Evolutionary conservation across 2,797 vertebrate species (phyloP).

Genomic region (Acanthiza pusilla): DNA sequence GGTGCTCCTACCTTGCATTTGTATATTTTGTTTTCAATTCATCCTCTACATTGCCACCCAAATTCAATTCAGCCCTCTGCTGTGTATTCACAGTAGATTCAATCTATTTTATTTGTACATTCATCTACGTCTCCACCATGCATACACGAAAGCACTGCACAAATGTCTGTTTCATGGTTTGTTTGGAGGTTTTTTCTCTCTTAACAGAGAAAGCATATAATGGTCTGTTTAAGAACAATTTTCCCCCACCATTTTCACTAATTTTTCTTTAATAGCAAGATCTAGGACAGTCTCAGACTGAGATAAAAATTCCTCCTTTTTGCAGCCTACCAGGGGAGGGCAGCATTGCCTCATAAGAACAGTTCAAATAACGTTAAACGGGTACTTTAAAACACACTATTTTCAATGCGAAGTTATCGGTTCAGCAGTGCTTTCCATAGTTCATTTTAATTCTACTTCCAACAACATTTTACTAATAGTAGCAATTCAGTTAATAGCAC

Average conservation of each 20-base stretch:
- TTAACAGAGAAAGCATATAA: not conserved
- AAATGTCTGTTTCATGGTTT: not conserved
- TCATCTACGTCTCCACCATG: not conserved
- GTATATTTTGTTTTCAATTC: not conserved
- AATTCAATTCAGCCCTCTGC: not conserved
- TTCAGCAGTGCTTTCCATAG: not conserved
- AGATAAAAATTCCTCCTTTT: not conserved
- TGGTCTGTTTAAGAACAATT: not conserved
- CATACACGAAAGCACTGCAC: not conserved
- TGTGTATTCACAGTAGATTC: not conserved
- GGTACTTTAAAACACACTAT: not conserved
- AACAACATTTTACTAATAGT: not conserved
- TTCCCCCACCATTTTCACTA: not conserved
- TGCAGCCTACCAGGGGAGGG: constrained; percentile 22
- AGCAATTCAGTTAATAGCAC: constrained; percentile 9
- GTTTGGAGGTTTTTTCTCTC: not conserved
- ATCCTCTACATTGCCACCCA: not conserved
- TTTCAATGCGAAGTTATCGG: not conserved
- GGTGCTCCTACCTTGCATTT: not conserved
- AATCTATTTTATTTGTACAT: not conserved
- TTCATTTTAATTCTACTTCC: constrained; percentile 1
- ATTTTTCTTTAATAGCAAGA: not conserved
- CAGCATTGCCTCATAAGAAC: constrained; percentile 22
- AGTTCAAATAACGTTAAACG: not conserved
- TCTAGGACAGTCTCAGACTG: not conserved